Conservation (phyloP, 30 jellyfish, hydroid and myxozoan species). For the Phacellophora camtschatica region DNA sequence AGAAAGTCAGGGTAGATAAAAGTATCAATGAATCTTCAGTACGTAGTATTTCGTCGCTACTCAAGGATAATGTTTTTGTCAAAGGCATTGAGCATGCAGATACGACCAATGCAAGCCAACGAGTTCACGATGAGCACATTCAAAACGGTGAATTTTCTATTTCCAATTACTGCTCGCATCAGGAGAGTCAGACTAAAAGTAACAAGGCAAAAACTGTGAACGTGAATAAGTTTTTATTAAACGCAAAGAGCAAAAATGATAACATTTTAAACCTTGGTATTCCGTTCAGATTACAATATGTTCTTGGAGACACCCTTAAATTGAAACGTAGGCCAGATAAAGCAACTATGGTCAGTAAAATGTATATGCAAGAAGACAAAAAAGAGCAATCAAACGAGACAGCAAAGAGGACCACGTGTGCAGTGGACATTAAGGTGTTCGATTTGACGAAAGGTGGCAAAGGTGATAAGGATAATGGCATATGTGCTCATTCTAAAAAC, state of each 20-base stretch:
- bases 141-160: no score
- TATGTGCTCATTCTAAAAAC: slow-evolving; percentile 10
- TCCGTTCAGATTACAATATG: neutral
- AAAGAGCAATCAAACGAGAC: neutral
- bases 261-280: slow-evolving; percentile 24
- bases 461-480: neutral
- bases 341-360: neutral
- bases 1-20: neutral
- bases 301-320: no score
- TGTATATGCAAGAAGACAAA: neutral
- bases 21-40: neutral
- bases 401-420: neutral
- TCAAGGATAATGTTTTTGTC: neutral
- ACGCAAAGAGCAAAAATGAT: slow-evolving; percentile 22
- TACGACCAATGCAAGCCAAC: no score
- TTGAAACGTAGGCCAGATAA: neutral
- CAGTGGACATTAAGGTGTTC: neutral
- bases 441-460: neutral
- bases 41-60: neutral
- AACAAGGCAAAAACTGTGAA: slow-evolving; percentile 12
- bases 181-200: neutral
- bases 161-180: no score
- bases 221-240: slow-evolving; percentile 13
- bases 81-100: no score
- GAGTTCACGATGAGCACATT: no score